A percentile compares a stretch with the other conserved stretches of the same genome.
Conservation (phyloP, 1,140 invertebrate genomes). For the Macrosteles quadrilineatus region DNA sequence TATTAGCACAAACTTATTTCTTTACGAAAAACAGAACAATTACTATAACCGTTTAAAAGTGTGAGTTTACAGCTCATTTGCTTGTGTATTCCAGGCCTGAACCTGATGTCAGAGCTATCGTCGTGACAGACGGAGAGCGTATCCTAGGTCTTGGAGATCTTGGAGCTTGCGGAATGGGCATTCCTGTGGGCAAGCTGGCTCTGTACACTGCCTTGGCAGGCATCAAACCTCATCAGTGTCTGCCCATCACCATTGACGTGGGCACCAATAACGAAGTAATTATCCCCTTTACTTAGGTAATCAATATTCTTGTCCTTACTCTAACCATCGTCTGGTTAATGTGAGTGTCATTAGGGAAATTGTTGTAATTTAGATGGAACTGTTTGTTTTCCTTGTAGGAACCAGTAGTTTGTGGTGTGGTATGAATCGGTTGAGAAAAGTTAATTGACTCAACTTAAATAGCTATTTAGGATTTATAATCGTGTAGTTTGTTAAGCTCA, state of each 20-base stretch:
- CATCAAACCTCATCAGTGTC: constrained; percentile 89
- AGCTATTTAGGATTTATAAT: no score
- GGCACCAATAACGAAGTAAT: constrained; percentile 85
- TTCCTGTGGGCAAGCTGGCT: constrained; percentile 91
- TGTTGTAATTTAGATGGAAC: no score
- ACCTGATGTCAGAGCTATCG: constrained; percentile 87
- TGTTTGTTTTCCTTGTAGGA: neutral
- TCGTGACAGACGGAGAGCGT: constrained; percentile 93
- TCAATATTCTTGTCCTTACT: constrained; percentile 4
- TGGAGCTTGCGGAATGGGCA: constrained; percentile 94
- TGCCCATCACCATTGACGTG: constrained; percentile 91
- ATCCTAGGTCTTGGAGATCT: constrained; percentile 94
- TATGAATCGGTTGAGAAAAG: no score
- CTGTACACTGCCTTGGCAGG: constrained; percentile 92
- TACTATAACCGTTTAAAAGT: no score
- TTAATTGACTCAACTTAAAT: no score
- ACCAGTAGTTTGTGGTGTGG: no score
- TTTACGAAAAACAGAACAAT: no score
- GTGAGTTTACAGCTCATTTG: no score
- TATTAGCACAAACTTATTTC: no score
- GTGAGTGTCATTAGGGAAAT: constrained; percentile 1
- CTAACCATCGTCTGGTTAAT: neutral
- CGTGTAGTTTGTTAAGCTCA: no score
- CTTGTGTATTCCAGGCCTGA: constrained; percentile 81
- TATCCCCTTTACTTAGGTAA: constrained; percentile 37